phyloP scores from a whole-genome alignment of 2,797 vertebrate genomes.

The Enteromius paludinosus region DNA sequence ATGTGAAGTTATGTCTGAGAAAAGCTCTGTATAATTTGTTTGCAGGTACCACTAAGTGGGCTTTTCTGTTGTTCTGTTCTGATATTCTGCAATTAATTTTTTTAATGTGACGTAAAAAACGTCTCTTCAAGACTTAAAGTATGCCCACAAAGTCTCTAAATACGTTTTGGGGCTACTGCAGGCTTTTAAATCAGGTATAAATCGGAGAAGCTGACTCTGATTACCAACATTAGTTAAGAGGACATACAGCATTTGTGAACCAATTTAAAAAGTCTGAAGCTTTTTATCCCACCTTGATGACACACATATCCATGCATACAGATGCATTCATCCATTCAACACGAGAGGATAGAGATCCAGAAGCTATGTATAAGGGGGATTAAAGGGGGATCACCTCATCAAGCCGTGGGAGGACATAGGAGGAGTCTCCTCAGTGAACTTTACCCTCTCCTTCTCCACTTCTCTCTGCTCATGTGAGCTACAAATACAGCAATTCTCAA shows the following conservation, averaged over 20 bases:
- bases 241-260: neutral
- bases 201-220: neutral
- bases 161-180: neutral
- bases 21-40: neutral
- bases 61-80: neutral
- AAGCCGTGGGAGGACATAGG: conserved; percentile 24
- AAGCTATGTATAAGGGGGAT: conserved; percentile 2
- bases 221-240: neutral
- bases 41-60: neutral
- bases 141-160: neutral
- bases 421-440: conserved; percentile 51
- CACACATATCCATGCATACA: conserved; percentile 24
- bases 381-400: conserved; percentile 44
- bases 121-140: neutral
- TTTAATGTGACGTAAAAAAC: neutral
- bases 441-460: conserved; percentile 33
- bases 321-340: conserved; percentile 24
- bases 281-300: conserved; percentile 28
- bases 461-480: conserved; percentile 17
- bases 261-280: conserved; percentile 30
- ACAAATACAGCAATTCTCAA: conserved; percentile 11
- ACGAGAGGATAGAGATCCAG: conserved; percentile 24
- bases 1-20: neutral
- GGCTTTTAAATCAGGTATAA: neutral
- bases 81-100: neutral